Percentiles rank a stretch among this genome's conserved stretches.
phyloP scores from a whole-genome alignment of 1,140 invertebrate genomes.

The Andrena cerasifolii region DNA sequence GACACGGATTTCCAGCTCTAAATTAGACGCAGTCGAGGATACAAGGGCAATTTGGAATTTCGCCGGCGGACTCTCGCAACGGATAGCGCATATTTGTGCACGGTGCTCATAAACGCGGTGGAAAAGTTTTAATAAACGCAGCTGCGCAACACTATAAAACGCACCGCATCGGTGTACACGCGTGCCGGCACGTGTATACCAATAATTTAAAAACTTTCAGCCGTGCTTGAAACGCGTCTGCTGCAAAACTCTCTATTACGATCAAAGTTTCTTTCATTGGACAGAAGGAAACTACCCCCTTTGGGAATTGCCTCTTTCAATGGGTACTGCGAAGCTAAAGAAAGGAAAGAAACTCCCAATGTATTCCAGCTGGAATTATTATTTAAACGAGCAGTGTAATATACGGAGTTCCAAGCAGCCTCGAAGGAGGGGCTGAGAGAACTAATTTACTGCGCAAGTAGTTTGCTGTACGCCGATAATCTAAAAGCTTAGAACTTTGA shows the following conservation, averaged over 20 bases:
- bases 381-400: background rate
- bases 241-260: background rate
- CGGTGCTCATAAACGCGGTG: background rate
- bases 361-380: background rate
- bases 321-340: background rate
- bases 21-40: conserved; percentile 16
- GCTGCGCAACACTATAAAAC: conserved; percentile 9
- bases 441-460: background rate
- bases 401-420: background rate
- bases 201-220: conserved; percentile 43
- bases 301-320: background rate
- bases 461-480: too few species aligned
- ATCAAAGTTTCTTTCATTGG: conserved; percentile 42
- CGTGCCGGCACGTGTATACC: background rate
- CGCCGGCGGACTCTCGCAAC: background rate
- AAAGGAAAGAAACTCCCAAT: conserved; percentile 1
- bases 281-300: background rate
- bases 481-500: background rate
- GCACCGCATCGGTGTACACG: background rate
- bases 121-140: conserved; percentile 37
- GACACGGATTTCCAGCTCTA: conserved; percentile 14
- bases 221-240: background rate
- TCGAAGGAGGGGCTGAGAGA: background rate
- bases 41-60: background rate
- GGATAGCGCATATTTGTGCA: background rate